These are phyloP conservation scores for Sesia apiformis DNA, from an alignment of 2,888 invertebrate genomes.

Conservation along the genomic window DNA sequence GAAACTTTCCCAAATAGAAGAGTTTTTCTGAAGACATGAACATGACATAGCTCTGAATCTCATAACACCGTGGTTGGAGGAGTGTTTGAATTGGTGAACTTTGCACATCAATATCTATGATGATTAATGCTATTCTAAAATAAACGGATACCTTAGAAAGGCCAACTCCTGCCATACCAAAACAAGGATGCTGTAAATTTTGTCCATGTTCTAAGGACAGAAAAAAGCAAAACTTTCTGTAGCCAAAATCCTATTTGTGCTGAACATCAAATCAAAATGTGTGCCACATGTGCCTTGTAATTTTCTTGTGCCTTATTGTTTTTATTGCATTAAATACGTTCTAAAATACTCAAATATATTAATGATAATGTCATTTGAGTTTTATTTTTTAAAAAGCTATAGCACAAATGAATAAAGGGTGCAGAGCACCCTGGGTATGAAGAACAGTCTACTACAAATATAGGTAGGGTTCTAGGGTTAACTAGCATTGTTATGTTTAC, in stretches of 20 bases:
- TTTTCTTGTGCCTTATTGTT: not conserved
- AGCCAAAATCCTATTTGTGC: not conserved
- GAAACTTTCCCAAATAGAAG: too few species aligned
- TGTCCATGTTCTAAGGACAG: not conserved
- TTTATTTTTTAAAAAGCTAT: not conserved
- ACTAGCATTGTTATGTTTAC: not conserved
- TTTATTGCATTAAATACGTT: not conserved
- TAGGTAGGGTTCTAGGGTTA: not conserved
- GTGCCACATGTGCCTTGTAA: not conserved
- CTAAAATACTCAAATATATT: not conserved
- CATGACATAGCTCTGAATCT: too few species aligned
- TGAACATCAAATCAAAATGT: not conserved
- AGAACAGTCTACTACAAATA: not conserved
- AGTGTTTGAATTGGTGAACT: too few species aligned
- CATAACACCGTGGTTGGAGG: too few species aligned
- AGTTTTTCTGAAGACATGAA: too few species aligned
- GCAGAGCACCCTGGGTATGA: not conserved
- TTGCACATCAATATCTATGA: not conserved
- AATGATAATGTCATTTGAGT: too few species aligned
- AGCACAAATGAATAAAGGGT: not conserved
- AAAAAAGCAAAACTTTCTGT: not conserved
- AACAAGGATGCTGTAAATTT: not conserved
- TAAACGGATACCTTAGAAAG: not conserved
- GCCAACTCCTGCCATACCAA: not conserved
- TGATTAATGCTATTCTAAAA: not conserved